A percentile compares a stretch with the other conserved stretches of the same genome.
These are phyloP conservation scores for Alentia gelatinosa DNA, from an alignment of 2,888 invertebrate species.

Conservation along the genomic window DNA sequence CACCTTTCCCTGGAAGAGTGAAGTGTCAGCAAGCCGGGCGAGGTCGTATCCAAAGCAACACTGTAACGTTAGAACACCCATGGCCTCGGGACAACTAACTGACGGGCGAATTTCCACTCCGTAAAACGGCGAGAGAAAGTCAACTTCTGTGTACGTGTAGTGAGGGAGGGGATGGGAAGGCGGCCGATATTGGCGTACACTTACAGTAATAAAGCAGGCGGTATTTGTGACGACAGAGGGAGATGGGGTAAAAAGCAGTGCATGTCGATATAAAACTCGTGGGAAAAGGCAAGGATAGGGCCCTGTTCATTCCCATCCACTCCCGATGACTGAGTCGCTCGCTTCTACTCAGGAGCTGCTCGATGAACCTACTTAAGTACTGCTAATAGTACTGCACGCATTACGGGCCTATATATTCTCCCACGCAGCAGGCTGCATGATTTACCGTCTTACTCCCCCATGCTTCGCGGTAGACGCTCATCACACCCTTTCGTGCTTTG, in stretches of 20 bases:
- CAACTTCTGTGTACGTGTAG: too few species aligned
- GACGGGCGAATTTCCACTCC: too few species aligned
- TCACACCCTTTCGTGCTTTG: too few species aligned
- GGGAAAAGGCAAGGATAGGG: background rate
- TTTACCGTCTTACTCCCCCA: too few species aligned
- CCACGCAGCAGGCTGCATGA: too few species aligned
- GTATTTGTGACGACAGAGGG: background rate
- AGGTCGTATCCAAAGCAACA: background rate
- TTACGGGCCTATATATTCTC: too few species aligned
- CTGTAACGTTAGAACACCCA: background rate
- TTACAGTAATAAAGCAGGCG: background rate
- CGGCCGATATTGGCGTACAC: too few species aligned
- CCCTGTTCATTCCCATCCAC: background rate
- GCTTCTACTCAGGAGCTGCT: background rate
- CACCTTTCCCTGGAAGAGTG: background rate
- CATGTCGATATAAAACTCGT: background rate
- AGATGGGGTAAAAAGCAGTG: background rate
- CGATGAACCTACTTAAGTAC: background rate
- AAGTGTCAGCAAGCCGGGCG: background rate
- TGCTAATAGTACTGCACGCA: background rate
- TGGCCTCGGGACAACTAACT: too few species aligned
- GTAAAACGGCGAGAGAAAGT: too few species aligned
- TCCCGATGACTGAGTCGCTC: background rate
- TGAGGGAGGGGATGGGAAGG: too few species aligned
- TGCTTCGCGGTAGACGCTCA: too few species aligned